Base-by-base conservation (phyloP, 2,113 vertebrate species). In the Colistium nudipinnis region DNA sequence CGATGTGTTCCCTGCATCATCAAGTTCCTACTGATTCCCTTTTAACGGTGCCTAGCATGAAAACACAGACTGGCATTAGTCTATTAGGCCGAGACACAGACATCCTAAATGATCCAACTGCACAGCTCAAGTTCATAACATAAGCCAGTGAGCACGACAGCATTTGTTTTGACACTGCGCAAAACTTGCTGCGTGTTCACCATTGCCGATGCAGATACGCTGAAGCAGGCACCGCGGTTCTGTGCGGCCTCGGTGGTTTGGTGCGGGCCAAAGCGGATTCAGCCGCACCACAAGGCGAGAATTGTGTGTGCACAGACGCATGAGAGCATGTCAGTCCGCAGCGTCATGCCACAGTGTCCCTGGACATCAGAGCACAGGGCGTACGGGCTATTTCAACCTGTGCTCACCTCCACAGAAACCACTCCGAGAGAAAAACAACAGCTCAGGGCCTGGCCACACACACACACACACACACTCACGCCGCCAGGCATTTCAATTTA, bases 401-500 rank as follows among this genome's bases (percentile, higher is more conserved):
- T 30, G n/a, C 67, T 84, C 57, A 80, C 79, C 74, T 81, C 64
- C 72, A 71, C 48, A 77, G 47, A 80, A 85, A 74, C 36, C 64
- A 75, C 73, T 77, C 43, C 48, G 33, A 44, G 51, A 67, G 55
- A 49, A 72, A 72, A 84, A 78, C 76, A 81, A 76, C 72, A 82
- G 78, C 82, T 84, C 72, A 81, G 28, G 81, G 76, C 76, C 83
- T 83, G 67, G 64, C 69, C 69, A 60, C 52, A 74, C 70, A 84
- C 45, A 77, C 20, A 45, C 10, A 47, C 31, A 33, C 31, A 33
- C 31, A 33, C 31, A 33, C 31, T 55, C 41, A 33, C 17, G 64
- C 76, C 63, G 38, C 64, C n/a, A n/a, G n/a, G n/a, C n/a, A n/a
- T n/a, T n/a, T n/a, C n/a, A n/a, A n/a, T n/a, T 66, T 56, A 76